Conservation (phyloP, 2,113 vertebrate species). For the Pachycephala philippinensis region DNA sequence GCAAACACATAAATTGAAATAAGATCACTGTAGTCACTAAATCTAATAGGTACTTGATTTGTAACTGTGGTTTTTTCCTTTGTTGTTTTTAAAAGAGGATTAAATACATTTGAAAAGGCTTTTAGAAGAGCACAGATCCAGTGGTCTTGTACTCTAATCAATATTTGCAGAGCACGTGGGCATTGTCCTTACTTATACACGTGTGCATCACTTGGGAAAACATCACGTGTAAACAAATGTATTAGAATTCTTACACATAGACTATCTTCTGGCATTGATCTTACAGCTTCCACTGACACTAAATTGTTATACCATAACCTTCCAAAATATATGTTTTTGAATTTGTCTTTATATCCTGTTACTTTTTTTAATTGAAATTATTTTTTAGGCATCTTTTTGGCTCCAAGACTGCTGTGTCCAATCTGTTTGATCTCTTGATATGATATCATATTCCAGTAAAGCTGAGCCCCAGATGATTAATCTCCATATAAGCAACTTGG, state of each 20-base stretch:
- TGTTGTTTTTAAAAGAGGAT: background rate
- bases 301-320: background rate
- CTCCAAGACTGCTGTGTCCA: background rate
- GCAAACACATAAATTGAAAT: background rate
- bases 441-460: background rate
- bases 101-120: background rate
- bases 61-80: background rate
- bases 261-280: background rate
- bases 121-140: background rate
- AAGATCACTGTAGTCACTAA: background rate
- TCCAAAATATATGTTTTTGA: background rate
- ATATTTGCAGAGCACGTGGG: background rate
- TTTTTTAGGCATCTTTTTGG: background rate
- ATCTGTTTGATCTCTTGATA: background rate
- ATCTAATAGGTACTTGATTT: background rate
- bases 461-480: background rate
- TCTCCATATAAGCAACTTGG: background rate
- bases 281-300: background rate
- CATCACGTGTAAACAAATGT: rapidly evolving
- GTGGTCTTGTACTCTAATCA: background rate
- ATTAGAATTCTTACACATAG: background rate
- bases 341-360: background rate
- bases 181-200: background rate
- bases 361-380: background rate
- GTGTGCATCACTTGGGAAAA: background rate